These are phyloP conservation scores for Platygyra sinensis DNA, from an alignment of 64 coral and sea anemone species.

Conservation along the genomic window DNA sequence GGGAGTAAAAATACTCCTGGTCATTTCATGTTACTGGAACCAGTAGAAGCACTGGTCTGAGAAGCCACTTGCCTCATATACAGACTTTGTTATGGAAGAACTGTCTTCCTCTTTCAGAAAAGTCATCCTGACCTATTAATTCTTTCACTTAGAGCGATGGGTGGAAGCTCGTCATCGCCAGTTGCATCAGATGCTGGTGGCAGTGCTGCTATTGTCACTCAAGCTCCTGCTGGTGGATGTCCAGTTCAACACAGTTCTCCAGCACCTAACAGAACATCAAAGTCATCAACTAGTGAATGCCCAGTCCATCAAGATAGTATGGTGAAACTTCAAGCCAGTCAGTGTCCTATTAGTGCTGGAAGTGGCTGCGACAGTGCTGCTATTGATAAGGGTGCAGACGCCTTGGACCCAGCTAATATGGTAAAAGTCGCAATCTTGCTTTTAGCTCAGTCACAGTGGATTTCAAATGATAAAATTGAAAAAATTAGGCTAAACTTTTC, in stretches of 20 bases:
- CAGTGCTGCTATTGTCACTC: conserved; percentile 14
- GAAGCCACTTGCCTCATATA: too few species aligned
- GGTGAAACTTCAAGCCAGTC: conserved; percentile 25
- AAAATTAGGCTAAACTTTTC: too few species aligned
- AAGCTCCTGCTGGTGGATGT: conserved; percentile 64
- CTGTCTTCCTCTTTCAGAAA: not conserved
- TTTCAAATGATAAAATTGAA: too few species aligned
- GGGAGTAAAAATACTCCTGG: too few species aligned
- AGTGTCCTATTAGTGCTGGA: conserved; percentile 52
- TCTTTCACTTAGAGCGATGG: conserved; percentile 48
- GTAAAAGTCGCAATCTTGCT: conserved; percentile 5
- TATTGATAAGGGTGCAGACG: conserved; percentile 37
- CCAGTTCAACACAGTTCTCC: conserved; percentile 53
- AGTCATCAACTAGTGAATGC: conserved; percentile 70
- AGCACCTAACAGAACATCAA: conserved; percentile 1
- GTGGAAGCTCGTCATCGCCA: conserved; percentile 60
- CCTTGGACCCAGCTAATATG: conserved; percentile 80
- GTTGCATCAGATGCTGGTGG: conserved; percentile 10
- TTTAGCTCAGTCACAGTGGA: too few species aligned
- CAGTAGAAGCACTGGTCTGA: too few species aligned
- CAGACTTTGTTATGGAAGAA: too few species aligned
- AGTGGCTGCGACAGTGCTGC: conserved; percentile 59
- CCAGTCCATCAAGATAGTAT: conserved; percentile 36
- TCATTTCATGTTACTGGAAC: too few species aligned
- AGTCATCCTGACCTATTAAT: not conserved